These are phyloP conservation scores for Temnothorax longispinosus DNA, from an alignment of 1,140 invertebrate species.

Conservation along the genomic window DNA sequence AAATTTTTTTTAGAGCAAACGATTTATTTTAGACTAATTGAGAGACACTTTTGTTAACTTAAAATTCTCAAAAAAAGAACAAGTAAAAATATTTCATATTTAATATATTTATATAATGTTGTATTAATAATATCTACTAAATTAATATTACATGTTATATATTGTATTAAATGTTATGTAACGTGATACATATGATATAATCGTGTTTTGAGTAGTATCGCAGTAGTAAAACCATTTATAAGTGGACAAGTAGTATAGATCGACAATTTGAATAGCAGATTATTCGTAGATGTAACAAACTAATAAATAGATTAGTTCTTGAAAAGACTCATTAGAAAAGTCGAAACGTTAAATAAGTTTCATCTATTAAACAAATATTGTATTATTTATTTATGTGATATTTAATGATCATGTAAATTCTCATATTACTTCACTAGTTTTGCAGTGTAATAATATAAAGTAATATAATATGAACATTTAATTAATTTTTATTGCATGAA, in stretches of 20 bases:
- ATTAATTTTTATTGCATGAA: background rate
- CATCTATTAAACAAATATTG: background rate
- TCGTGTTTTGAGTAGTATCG: background rate
- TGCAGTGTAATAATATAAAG: background rate
- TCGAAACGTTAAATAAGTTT: background rate
- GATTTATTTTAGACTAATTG: background rate
- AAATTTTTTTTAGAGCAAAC: background rate
- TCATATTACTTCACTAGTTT: background rate
- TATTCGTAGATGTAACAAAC: background rate
- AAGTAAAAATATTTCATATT: background rate
- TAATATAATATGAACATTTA: slow-evolving; percentile 5
- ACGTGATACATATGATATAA: background rate
- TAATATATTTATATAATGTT: background rate
- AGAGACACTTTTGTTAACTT: background rate
- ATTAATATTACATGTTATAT: background rate
- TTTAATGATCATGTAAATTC: background rate
- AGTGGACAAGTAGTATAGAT: slow-evolving; percentile 11
- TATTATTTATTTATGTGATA: background rate
- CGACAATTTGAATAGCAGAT: background rate
- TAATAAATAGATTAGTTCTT: background rate
- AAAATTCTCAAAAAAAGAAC: background rate
- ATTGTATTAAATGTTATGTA: background rate
- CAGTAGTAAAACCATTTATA: background rate
- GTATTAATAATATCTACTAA: background rate
- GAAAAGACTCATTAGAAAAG: background rate